Evolutionary conservation across 2,888 invertebrate genomes (phyloP), one percentile per base, ranked within the genome.

Genomic region (Ariolimax columbianus): DNA sequence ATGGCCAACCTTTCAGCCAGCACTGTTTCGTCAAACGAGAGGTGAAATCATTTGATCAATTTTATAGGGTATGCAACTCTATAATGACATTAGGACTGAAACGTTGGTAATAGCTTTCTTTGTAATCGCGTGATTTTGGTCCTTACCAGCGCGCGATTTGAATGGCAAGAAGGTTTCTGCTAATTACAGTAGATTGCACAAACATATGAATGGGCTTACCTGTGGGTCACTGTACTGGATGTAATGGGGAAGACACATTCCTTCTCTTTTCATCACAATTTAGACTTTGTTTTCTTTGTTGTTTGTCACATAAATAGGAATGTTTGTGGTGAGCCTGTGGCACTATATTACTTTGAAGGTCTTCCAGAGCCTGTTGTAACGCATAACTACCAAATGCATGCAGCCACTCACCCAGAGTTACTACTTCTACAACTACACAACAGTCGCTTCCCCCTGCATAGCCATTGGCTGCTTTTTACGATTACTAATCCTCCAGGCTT

Each of bases 381-480:
- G 11, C 47, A 14, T 43, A 43, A 26, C 73, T 2, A n/a, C n/a
- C 26, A 11, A 23, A 23, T 43, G 59, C 26, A n/a, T 63, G 23
- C 59, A 59, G 55, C 40, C 4, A 63, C 77, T 78, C 77, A 78
- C n/a, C 63, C 7, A 59, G 33, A 63, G 38, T 40, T 38, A 26
- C 77, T 59, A 38, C 0, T 26, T 77, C 33, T n/a, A 77, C 77
- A 77, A 9, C n/a, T 30, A n/a, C 75, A 75, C 51, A 43, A 51
- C 33, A 38, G 30, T 59, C 40, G 7, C 4, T 59, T 17, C 40
- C n/a, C 40, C 26, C 77, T n/a, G 23, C n/a, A 1, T 36, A n/a
- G 38, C 77, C 63, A 78, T 78, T 78, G 77, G 77, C 40, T 78
- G 77, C 59, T 30, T 51, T 17, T 38, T 47, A 47, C 43, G 47